A percentile compares a stretch with the other conserved stretches of the same genome.
Evolutionary conservation across 2,888 invertebrate species (phyloP).

Genomic region (Ophion costatus): DNA sequence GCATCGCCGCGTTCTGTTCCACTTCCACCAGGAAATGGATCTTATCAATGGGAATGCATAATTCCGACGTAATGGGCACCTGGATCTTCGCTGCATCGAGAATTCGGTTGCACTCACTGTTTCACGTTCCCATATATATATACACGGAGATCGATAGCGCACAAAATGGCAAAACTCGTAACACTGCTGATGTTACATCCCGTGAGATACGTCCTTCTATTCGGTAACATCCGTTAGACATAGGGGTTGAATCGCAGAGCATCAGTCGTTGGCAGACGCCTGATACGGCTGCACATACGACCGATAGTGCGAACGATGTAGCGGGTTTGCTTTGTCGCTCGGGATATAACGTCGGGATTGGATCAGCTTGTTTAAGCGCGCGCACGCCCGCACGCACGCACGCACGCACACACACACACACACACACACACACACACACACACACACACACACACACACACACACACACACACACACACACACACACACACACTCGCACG

Average conservation of each 20-base stretch:
- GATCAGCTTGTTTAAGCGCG: slow-evolving; percentile 24
- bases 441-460: not conserved
- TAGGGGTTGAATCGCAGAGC: not conserved
- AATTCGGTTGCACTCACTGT: slow-evolving; percentile 43
- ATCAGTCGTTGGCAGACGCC: slow-evolving; percentile 44
- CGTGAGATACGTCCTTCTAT: slow-evolving; percentile 3
- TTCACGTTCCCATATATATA: not conserved
- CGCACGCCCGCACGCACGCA: not conserved
- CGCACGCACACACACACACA: not conserved
- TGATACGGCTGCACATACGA: slow-evolving; percentile 24
- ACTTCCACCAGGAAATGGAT: slow-evolving; percentile 67
- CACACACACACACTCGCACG: not conserved
- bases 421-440: not conserved
- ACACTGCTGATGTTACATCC: not conserved
- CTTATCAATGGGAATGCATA: slow-evolving; percentile 76
- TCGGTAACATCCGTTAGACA: not conserved
- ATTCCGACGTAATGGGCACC: slow-evolving; percentile 68
- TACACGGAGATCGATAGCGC: not conserved
- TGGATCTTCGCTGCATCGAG: slow-evolving; percentile 51
- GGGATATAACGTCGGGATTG: slow-evolving; percentile 26
- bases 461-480: not conserved
- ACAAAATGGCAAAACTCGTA: slow-evolving; percentile 25
- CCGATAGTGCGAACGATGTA: slow-evolving; percentile 35
- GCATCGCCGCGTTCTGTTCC: slow-evolving; percentile 48
- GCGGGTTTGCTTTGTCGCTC: slow-evolving; percentile 14